Base-by-base conservation (phyloP, 2,797 vertebrate species). In the Channallabes apus region DNA sequence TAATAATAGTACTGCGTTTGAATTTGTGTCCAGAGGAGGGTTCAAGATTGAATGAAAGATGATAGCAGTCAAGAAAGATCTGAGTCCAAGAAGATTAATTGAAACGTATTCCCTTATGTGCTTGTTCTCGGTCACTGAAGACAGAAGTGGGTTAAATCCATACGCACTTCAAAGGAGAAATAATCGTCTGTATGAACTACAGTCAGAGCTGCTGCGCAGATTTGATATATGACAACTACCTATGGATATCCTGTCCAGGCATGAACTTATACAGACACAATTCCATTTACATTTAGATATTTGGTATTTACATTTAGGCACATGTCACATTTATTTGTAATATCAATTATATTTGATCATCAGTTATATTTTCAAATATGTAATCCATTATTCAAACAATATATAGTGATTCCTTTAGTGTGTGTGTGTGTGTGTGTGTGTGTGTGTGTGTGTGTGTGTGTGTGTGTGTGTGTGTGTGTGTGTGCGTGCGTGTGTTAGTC, bases 81-180 rank as follows among this genome's bases (percentile, higher is more conserved):
- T 35, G 75, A 58, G 54, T 6, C n/a, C 27, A 59, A 2, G 35
- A 59, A 58, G 35, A 77, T 20, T 20, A 61, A 12, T 22, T 61
- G 56, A 61, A 61, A 62, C 6, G 2, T 62, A 79, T 18, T 41
- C 58, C 35, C 59, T 62, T 79, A 17, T 41, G 59, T 6, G 3
- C 58, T 62, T 3, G 32, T 79, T 79, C 59, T 79, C 77, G 6
- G 58, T 62, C 77, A 64, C 77, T 41, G 32, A 64, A 62, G 58
- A 61, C 76, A 78, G 58, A 38, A 79, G 29, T 79, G 59, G 77
- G 77, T 79, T 62, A 65, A 61, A 82, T 69, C 77, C 46, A 54
- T 64, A 80, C 18, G 46, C 51, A 56, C 68, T 85, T 85, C 51
- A 81, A 84, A 86, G 38, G 32, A 69, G 35, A 27, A 80, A 38